A percentile compares a stretch with the other conserved stretches of the same genome.
Evolutionary conservation across 2,113 vertebrate species (phyloP).

Genomic region (Meriones unguiculatus): DNA sequence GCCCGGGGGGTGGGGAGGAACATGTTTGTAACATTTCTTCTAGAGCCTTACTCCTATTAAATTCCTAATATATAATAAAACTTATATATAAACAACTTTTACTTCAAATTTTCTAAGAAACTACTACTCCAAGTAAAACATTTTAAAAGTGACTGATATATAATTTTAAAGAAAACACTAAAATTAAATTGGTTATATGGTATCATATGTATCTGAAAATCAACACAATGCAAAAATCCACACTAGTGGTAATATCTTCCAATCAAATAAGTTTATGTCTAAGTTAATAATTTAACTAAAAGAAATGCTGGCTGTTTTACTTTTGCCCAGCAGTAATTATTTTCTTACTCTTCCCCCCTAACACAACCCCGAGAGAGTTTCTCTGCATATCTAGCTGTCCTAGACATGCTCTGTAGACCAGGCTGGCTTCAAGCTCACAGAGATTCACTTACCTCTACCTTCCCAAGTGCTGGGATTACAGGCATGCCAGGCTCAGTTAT

Average conservation of each 20-base stretch:
- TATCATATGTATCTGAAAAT: slow-evolving; percentile 51
- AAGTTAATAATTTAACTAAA: slow-evolving; percentile 49
- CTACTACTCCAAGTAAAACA: slow-evolving; percentile 6
- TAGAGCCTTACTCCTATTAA: slow-evolving; percentile 26
- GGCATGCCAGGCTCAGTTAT: neutral
- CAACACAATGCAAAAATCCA: slow-evolving; percentile 44
- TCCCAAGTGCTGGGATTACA: too few relatives aligned
- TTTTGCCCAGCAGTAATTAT: neutral
- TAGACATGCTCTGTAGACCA: too few relatives aligned
- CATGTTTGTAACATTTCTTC: slow-evolving; percentile 21
- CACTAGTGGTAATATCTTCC: neutral
- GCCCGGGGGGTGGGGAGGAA: neutral
- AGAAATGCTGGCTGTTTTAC: slow-evolving; percentile 40
- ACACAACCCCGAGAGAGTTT: too few relatives aligned
- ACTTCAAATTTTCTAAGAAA: slow-evolving; percentile 1
- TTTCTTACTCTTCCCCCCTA: too few relatives aligned
- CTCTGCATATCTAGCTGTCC: too few relatives aligned
- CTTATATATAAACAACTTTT: slow-evolving; percentile 13
- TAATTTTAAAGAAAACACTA: slow-evolving; percentile 31
- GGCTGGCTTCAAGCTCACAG: too few relatives aligned
- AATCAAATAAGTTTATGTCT: slow-evolving; percentile 45
- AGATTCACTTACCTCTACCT: too few relatives aligned
- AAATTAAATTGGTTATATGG: neutral
- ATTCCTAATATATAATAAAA: slow-evolving; percentile 54
- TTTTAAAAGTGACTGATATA: neutral